These are phyloP conservation scores for Cinara cedri DNA, from an alignment of 2,888 invertebrate species.

Conservation along the genomic window DNA sequence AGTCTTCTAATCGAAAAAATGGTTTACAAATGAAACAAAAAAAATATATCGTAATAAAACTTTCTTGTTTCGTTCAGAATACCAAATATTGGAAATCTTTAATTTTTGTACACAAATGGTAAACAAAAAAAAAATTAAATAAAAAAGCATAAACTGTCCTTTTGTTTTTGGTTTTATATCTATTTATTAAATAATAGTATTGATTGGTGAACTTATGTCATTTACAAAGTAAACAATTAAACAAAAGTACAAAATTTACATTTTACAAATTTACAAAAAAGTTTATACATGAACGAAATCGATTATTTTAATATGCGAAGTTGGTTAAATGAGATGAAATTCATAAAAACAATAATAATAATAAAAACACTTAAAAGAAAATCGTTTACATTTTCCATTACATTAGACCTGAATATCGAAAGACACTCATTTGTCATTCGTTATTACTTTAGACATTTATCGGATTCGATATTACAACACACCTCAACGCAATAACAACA, in stretches of 20 bases:
- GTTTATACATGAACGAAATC: background rate
- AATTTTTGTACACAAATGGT: background rate
- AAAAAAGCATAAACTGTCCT: no score
- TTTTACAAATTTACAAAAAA: background rate
- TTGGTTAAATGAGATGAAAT: background rate
- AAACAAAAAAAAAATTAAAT: background rate
- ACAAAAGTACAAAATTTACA: background rate
- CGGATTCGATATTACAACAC: background rate
- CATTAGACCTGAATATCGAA: background rate
- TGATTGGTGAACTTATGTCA: background rate
- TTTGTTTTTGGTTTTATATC: background rate
- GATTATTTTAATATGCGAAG: no score
- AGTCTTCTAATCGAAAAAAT: background rate
- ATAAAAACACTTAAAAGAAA: background rate
- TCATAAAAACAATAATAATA: no score
- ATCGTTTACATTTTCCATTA: constrained; percentile 1
- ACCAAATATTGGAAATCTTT: background rate
- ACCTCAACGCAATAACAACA: no score
- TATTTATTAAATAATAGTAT: background rate
- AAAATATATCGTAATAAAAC: background rate
- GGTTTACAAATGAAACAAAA: background rate
- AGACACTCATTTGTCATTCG: background rate
- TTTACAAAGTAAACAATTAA: background rate
- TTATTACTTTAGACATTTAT: constrained; percentile 14
- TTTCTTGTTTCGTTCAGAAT: background rate